Evolutionary conservation across 1,140 invertebrate species (phyloP).

Genomic region (Neodiprion lecontei): DNA sequence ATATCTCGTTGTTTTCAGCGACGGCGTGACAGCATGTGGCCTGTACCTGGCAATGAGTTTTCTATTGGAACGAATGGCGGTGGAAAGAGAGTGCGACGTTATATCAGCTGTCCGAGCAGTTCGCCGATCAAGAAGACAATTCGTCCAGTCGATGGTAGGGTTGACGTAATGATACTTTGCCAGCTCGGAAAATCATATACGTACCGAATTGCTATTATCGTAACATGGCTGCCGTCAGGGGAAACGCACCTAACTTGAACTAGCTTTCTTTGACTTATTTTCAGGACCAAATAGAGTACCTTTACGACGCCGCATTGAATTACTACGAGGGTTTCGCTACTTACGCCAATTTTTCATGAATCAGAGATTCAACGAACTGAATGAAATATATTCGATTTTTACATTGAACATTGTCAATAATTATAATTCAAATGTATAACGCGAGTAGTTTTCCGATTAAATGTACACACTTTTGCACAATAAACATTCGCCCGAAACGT

Average conservation of each 20-base stretch:
- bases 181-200: neutral
- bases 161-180: slow-evolving; percentile 8
- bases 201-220: neutral
- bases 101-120: slow-evolving; percentile 35
- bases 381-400: neutral
- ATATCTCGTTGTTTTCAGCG: slow-evolving; percentile 25
- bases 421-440: neutral
- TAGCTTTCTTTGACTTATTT: slow-evolving; percentile 23
- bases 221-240: neutral
- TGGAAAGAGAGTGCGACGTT: slow-evolving; percentile 43
- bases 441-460: neutral
- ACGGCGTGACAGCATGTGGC: slow-evolving; percentile 38
- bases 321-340: slow-evolving; percentile 45
- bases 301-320: slow-evolving; percentile 42
- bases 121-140: slow-evolving; percentile 34
- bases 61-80: slow-evolving; percentile 37
- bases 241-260: slow-evolving; percentile 8
- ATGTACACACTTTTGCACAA: neutral
- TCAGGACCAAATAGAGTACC: slow-evolving; percentile 46
- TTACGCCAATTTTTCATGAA: slow-evolving; percentile 44
- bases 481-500: too few relatives aligned
- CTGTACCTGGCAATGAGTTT: slow-evolving; percentile 40
- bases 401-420: neutral
- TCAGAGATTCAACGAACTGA: neutral
- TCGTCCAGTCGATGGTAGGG: slow-evolving; percentile 37